Percentiles rank a stretch among this genome's conserved stretches.
Evolutionary conservation across 2,797 vertebrate genomes (phyloP).

Genomic region (Neosilurus mollespiculum): DNA sequence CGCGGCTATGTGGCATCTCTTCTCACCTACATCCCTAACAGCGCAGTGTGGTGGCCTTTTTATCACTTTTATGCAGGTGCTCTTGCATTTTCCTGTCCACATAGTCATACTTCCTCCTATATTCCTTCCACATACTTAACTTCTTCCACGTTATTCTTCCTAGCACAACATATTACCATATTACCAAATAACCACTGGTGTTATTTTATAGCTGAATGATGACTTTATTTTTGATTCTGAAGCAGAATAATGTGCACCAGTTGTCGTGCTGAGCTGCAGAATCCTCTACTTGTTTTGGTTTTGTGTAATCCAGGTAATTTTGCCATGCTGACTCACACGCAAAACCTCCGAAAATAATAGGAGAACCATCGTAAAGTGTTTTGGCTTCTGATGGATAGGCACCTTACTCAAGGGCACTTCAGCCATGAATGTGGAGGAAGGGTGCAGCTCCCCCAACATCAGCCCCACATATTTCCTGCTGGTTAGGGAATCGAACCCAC

Average conservation of each 20-base stretch:
- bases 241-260: slow-evolving; percentile 15
- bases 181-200: too few species aligned
- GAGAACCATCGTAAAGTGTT: background rate
- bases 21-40: slow-evolving; percentile 97
- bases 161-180: background rate
- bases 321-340: background rate
- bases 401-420: too few species aligned
- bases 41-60: slow-evolving; percentile 97
- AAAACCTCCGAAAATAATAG: background rate
- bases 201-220: background rate
- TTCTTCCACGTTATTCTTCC: background rate
- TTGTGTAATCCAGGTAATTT: background rate
- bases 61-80: slow-evolving; percentile 97
- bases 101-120: background rate
- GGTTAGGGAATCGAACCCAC: too few species aligned
- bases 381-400: background rate
- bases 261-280: background rate
- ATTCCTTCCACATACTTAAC: background rate
- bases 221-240: background rate
- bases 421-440: too few species aligned
- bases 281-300: background rate
- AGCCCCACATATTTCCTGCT: too few species aligned
- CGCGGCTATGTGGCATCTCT: slow-evolving; percentile 92
- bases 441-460: too few species aligned
- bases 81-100: background rate